These are phyloP conservation scores for Blennius ocellaris DNA, from an alignment of 2,113 vertebrate genomes.

Conservation along the genomic window DNA sequence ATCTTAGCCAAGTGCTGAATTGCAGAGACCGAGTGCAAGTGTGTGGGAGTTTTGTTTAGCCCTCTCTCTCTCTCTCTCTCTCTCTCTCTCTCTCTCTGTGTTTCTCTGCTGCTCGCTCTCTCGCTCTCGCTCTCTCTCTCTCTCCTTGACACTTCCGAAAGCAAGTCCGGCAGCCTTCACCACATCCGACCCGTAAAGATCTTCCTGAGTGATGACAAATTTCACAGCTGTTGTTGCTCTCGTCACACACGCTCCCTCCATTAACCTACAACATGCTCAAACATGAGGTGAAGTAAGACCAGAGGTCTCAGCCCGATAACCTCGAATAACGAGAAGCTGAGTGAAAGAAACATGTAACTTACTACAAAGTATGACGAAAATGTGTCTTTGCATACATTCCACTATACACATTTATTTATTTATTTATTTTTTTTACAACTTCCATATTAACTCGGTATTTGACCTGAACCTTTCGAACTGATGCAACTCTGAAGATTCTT, in stretches of 20 bases:
- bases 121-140: slow-evolving; percentile 25
- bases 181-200: slow-evolving; percentile 76
- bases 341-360: slow-evolving; percentile 3
- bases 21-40: slow-evolving; percentile 70
- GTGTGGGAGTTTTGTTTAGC: slow-evolving; percentile 73
- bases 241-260: slow-evolving; percentile 31
- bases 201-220: slow-evolving; percentile 62
- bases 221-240: slow-evolving; percentile 58
- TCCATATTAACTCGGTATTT: slow-evolving; percentile 1
- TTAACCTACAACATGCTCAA: slow-evolving; percentile 40
- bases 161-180: slow-evolving; percentile 70
- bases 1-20: slow-evolving; percentile 66
- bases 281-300: not conserved
- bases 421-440: slow-evolving; percentile 24
- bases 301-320: not conserved
- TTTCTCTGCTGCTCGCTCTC: not conserved
- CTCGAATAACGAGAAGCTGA: not conserved
- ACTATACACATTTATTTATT: slow-evolving; percentile 13
- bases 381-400: not conserved
- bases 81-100: slow-evolving; percentile 7
- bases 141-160: slow-evolving; percentile 71
- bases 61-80: slow-evolving; percentile 12
- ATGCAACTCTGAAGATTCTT: slow-evolving; percentile 8
- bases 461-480: slow-evolving; percentile 2
- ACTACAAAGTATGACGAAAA: not conserved